Evolutionary conservation across 2,888 invertebrate genomes (phyloP), one percentile per base, ranked within the genome.

Genomic region (Pachymerium ferrugineum): DNA sequence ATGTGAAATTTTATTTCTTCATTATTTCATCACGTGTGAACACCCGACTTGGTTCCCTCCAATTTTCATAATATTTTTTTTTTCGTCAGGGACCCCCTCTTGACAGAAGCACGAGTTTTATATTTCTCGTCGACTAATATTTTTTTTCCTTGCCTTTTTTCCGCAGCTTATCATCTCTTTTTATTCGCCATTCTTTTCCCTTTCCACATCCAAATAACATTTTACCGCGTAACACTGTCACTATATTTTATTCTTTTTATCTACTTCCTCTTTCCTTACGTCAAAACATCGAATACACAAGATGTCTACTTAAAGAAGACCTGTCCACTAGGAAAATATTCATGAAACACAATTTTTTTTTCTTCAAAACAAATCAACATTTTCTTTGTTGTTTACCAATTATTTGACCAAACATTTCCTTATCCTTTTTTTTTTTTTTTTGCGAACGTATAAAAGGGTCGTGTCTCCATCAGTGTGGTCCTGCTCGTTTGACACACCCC

Each of bases 21-120:
- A 70, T 70, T 70, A 70, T 22, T 70, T 22, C 70, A 70, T 33
- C 70, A n/a, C 47, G 10, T n/a, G n/a, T n/a, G n/a, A n/a, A n/a
- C n/a, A n/a, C n/a, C n/a, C n/a, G n/a, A n/a, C n/a, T n/a, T n/a
- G n/a, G n/a, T n/a, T 19, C 16, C 22, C 47, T 54, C 47, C 47
- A 54, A n/a, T 54, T 54, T 54, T 22, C 47, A 54, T 22, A 54
- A 54, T 6, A 47, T 19, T n/a, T 54, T 54, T 54, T n/a, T 54
- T 19, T 54, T 10, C 47, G 0, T 19, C 22, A 8, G 1, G 8
- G 47, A 54, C 47, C 47, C 47, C 47, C 47, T 54, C 47, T 54
- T 54, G 47, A 54, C 47, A 54, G 47, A 54, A 54, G n/a, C 47
- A 54, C 47, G 47, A 54, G 47, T 54, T 54, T 54, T 54, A 54